Evolutionary conservation across 92 coral and sea anemone genomes (phyloP).

Genomic region (Pocillopora meandrina): DNA sequence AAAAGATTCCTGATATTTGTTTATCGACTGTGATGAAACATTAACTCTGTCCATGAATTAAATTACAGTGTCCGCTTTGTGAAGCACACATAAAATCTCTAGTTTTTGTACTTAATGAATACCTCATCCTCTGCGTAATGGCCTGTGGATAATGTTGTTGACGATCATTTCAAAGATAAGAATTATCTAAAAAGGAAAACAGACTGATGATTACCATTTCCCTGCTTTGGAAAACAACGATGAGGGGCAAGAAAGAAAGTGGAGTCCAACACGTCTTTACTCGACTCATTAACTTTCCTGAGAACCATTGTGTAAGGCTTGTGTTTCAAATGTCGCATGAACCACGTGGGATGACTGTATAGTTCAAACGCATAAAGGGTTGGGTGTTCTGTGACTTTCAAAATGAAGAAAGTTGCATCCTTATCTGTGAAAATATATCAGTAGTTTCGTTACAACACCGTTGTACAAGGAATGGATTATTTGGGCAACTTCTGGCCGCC

Average conservation of each 20-base stretch:
- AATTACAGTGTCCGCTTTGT: too few species aligned
- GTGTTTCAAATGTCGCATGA: conserved; percentile 57
- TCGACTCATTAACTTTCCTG: conserved; percentile 59
- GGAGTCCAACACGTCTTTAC: conserved; percentile 65
- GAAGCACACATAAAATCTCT: too few species aligned
- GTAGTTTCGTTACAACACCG: neutral
- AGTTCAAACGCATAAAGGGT: conserved; percentile 78
- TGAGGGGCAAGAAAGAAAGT: conserved; percentile 62
- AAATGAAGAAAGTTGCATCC: conserved; percentile 85
- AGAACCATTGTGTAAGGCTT: conserved; percentile 61
- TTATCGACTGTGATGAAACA: too few species aligned
- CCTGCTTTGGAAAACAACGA: conserved; percentile 14
- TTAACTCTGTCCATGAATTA: too few species aligned
- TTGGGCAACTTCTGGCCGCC: too few species aligned
- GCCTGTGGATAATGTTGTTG: neutral
- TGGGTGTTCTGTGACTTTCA: conserved; percentile 71
- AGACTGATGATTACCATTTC: neutral
- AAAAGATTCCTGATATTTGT: too few species aligned
- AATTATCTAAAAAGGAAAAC: too few species aligned
- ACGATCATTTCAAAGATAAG: neutral
- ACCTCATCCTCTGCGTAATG: too few species aligned
- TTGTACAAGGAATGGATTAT: too few species aligned
- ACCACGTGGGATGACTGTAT: conserved; percentile 81
- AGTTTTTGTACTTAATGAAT: too few species aligned
- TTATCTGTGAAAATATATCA: conserved; percentile 54